Evolutionary conservation across 2,888 invertebrate genomes (phyloP).

Genomic region (Amphipoea lucens): DNA sequence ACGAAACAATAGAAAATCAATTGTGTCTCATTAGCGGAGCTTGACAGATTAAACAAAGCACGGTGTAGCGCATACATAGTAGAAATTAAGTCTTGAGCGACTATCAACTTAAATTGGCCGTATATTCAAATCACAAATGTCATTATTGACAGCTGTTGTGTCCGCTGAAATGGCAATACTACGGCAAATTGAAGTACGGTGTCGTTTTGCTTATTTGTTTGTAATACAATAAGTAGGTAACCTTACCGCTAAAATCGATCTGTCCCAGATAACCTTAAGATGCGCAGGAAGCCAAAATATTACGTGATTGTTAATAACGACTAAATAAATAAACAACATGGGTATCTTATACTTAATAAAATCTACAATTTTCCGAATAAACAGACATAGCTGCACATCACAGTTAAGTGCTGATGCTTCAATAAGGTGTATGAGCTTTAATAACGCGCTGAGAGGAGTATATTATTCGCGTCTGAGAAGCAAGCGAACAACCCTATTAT

Average conservation of each 20-base stretch:
- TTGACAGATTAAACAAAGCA: neutral
- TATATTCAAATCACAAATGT: neutral
- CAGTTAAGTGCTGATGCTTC: conserved; percentile 6
- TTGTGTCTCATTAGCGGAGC: too few relatives aligned
- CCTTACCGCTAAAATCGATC: neutral
- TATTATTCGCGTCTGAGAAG: conserved; percentile 32
- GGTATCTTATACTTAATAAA: neutral
- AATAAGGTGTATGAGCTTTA: conserved; percentile 43
- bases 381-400: conserved; percentile 14
- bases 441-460: conserved; percentile 30
- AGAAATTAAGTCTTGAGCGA: too few relatives aligned
- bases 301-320: neutral
- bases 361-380: neutral
- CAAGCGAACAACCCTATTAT: conserved; percentile 27
- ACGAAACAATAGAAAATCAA: too few relatives aligned
- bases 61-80: too few relatives aligned
- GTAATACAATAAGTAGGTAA: too few relatives aligned
- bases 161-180: neutral
- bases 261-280: neutral
- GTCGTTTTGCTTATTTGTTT: neutral
- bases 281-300: neutral
- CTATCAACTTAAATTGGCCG: too few relatives aligned
- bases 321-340: neutral
- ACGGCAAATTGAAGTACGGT: neutral
- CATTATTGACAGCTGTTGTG: neutral